Percentiles rank a stretch among this genome's conserved stretches.
Conservation (phyloP, 1,140 invertebrate species). For the Brachystomella parvula region DNA sequence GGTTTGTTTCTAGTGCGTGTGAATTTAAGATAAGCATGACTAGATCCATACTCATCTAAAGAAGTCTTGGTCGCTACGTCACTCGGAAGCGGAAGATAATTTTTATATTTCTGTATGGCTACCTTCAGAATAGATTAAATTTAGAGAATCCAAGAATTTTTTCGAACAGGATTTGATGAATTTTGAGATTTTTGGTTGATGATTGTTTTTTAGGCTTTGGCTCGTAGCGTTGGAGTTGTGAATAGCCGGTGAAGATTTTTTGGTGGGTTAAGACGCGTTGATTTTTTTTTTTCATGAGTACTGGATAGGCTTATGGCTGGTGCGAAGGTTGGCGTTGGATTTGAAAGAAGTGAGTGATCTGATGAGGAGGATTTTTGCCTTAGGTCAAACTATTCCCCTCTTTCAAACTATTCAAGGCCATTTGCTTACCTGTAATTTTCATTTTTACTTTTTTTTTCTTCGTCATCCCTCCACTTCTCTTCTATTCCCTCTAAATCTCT, state of each 20-base stretch:
- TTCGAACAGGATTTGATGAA: too few species aligned
- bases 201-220: too few species aligned
- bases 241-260: too few species aligned
- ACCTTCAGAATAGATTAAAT: too few species aligned
- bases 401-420: conserved; percentile 22
- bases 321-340: background rate
- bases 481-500: background rate
- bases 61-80: conserved; percentile 33
- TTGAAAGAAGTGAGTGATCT: background rate
- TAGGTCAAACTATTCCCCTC: conserved; percentile 31
- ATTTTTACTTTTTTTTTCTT: background rate
- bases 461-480: background rate
- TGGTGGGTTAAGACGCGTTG: background rate
- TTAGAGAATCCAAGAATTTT: too few species aligned
- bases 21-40: conserved; percentile 30
- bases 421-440: background rate
- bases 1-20: conserved; percentile 40
- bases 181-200: too few species aligned
- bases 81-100: too few species aligned
- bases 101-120: too few species aligned
- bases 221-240: too few species aligned
- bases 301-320: background rate
- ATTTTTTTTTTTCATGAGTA: background rate
- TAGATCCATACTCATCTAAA: conserved; percentile 42
- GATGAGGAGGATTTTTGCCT: conserved; percentile 24